Conservation (phyloP, 2,797 vertebrate species). For the Rhincodon typus region DNA sequence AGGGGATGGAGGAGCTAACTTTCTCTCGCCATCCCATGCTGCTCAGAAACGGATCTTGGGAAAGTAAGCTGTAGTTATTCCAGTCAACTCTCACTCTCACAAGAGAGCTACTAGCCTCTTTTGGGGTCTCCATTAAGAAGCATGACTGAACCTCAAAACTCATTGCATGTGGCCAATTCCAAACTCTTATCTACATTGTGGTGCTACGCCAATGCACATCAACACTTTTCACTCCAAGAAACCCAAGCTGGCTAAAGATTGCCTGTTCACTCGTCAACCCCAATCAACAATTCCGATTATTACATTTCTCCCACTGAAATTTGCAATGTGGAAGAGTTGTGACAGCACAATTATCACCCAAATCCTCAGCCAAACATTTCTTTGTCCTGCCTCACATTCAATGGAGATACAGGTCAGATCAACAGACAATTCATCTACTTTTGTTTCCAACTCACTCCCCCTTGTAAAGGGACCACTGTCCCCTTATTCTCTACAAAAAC, state of each 20-base stretch:
- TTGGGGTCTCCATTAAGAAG: neutral
- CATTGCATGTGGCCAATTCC: neutral
- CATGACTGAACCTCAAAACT: neutral
- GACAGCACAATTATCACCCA: neutral
- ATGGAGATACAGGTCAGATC: too few relatives aligned
- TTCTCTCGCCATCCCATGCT: neutral
- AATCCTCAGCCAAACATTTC: neutral
- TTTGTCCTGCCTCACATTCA: neutral
- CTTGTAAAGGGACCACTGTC: neutral
- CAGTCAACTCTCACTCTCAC: neutral
- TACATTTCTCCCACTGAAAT: neutral
- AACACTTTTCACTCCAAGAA: neutral
- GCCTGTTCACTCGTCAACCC: neutral
- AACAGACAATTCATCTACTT: neutral
- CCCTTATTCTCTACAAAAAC: neutral
- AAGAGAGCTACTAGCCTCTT: neutral
- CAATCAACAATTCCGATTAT: neutral
- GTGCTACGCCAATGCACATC: neutral
- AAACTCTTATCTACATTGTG: neutral
- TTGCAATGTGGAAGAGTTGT: neutral
- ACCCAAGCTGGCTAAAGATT: neutral
- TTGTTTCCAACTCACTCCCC: neutral
- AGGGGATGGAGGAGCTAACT: neutral
- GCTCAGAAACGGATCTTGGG: neutral
- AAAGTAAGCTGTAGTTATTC: neutral